Base-by-base conservation (phyloP, 2,113 vertebrate species). In the Passerina amoena region DNA sequence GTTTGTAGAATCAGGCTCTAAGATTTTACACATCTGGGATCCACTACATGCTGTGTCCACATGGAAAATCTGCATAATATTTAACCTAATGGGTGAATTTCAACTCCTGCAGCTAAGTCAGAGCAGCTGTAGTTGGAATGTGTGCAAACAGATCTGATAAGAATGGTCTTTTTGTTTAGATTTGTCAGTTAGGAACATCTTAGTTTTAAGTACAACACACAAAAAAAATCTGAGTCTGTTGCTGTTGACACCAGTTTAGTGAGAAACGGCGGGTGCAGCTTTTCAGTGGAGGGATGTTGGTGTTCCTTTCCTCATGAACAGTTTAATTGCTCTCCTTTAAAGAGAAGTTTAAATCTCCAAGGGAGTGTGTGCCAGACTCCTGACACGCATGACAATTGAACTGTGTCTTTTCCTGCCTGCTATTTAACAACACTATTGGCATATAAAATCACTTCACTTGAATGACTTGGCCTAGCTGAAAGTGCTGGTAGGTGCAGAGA, bases 301-400 rank as follows among this genome's bases (percentile, higher is more conserved):
- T 91, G 76, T 70, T 88, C 64, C 70, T 70, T 69, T 79, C 90
- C 84, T 94, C 86, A 35, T 40, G 66, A 92, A 45, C 60, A 31
- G 48, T 93, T 90, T 83, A 87, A 91, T 85, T 95, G 83, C 85
- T 86, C 48, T 75, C 54, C 82, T 93, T 86, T 90, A 88, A 90
- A 97, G 91, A 95, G 94, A 95, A 92, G 91, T 83, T 95, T 92
- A 81, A 93, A 91, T 94, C 90, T 96, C 94, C 89, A 91, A 20
- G 87, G 90, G 93, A 85, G 93, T 63, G 66, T 61, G 31, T 95
- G 95, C 94, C 94, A 88, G 93, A 35, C 87, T 91, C 87, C 78
- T 92, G 91, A 95, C 65, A 82, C 24, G 92, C 96, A 97, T 96
- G 92, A 95, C 92, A 95, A 95, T 92, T 83, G 96, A 94, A 86